Percentiles rank a stretch among this genome's conserved stretches.
Evolutionary conservation across 2,113 vertebrate species (phyloP).

Genomic region (Dryoscopus gambensis): DNA sequence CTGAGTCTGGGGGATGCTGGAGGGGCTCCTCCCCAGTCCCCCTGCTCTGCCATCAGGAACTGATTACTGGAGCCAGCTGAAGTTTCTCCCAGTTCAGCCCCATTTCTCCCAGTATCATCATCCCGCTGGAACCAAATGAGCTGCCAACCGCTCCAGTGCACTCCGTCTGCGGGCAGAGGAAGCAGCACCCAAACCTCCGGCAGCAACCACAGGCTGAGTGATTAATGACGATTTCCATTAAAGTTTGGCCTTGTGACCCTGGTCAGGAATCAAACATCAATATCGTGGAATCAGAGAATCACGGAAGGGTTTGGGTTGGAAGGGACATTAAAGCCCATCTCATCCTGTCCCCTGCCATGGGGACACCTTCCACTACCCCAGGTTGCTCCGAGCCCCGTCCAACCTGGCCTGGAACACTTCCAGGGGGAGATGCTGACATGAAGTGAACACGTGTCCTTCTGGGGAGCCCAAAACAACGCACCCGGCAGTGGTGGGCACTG

Average conservation of each 20-base stretch:
- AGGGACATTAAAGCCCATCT: neutral
- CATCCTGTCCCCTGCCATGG: neutral
- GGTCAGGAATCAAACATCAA: neutral
- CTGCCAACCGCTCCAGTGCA: neutral
- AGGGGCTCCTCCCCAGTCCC: neutral
- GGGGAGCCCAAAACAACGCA: neutral
- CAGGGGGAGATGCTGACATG: fast-evolving
- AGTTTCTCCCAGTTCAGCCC: neutral
- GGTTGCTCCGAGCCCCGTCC: fast-evolving
- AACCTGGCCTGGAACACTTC: neutral
- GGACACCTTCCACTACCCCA: neutral
- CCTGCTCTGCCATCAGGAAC: neutral
- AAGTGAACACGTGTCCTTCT: fast-evolving
- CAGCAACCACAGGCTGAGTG: neutral
- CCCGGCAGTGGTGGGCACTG: fast-evolving
- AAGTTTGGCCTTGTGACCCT: neutral
- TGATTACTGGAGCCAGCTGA: neutral
- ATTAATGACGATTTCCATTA: neutral
- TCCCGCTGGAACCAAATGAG: neutral
- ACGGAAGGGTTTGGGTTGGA: neutral
- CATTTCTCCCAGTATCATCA: neutral
- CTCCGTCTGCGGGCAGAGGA: neutral
- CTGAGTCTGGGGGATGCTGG: neutral
- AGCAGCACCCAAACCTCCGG: neutral
- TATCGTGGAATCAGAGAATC: neutral